These are phyloP conservation scores for Elachura formosa DNA, from an alignment of 2,113 vertebrate species.

Conservation along the genomic window DNA sequence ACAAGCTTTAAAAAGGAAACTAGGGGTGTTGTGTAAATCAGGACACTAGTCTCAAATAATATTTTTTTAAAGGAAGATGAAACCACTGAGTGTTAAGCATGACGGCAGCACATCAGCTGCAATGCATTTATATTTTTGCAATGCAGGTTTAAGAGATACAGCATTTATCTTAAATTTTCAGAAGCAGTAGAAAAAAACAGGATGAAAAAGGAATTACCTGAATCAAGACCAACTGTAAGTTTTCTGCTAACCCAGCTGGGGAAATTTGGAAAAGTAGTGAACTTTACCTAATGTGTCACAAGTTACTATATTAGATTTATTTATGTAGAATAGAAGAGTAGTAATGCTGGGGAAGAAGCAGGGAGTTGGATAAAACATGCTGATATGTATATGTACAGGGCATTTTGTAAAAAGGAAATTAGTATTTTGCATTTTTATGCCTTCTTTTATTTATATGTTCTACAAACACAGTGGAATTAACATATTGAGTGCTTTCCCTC, in stretches of 20 bases:
- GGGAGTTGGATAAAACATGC: neutral
- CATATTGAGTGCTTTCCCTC: neutral
- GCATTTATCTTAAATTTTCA: neutral
- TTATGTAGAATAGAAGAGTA: neutral
- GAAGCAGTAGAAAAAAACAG: neutral
- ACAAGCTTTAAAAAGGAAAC: neutral
- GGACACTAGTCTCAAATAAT: neutral
- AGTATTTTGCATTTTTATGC: neutral
- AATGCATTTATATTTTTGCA: neutral
- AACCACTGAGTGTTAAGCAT: neutral
- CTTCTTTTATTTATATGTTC: neutral
- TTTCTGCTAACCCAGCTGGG: neutral
- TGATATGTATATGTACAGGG: neutral
- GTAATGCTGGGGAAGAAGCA: neutral
- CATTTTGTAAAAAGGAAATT: neutral
- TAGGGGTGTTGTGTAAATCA: neutral
- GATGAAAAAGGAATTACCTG: accelerated
- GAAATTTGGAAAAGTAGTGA: neutral
- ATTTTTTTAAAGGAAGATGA: neutral
- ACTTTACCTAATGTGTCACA: neutral
- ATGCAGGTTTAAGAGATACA: neutral
- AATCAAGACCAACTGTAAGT: neutral
- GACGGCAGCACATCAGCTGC: neutral
- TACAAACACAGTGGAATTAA: neutral
- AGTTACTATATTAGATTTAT: neutral